A percentile compares a stretch with the other conserved stretches of the same genome.
Evolutionary conservation across 2,113 vertebrate genomes (phyloP).

Genomic region (Epinephelus lanceolatus): DNA sequence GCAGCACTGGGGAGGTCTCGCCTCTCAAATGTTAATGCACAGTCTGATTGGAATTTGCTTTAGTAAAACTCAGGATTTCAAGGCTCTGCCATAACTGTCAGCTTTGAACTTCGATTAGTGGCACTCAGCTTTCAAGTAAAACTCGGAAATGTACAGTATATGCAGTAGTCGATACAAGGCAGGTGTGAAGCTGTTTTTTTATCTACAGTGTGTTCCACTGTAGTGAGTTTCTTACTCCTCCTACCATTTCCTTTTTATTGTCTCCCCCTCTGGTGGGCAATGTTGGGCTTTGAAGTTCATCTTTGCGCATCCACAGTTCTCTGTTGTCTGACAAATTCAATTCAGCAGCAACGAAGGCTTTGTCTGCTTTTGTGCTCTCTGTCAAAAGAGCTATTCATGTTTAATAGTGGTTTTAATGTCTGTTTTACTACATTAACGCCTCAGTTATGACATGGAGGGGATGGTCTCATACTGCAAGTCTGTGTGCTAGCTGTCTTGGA

Average conservation of each 20-base stretch:
- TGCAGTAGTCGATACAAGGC: slow-evolving; percentile 5
- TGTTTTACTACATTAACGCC: slow-evolving; percentile 66
- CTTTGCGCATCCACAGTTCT: slow-evolving; percentile 44
- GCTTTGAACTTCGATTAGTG: slow-evolving; percentile 51
- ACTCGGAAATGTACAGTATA: slow-evolving; percentile 4
- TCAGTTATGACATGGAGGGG: slow-evolving; percentile 56
- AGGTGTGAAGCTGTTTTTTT: slow-evolving; percentile 31
- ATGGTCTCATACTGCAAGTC: slow-evolving; percentile 36
- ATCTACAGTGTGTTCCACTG: slow-evolving; percentile 17
- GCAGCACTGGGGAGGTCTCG: not conserved
- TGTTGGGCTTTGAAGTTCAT: slow-evolving; percentile 61
- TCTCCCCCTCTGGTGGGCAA: slow-evolving; percentile 23
- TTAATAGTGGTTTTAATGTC: slow-evolving; percentile 75
- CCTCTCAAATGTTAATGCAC: slow-evolving; percentile 54
- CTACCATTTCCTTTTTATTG: slow-evolving; percentile 30
- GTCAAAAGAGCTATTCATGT: slow-evolving; percentile 68
- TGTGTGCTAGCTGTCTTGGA: slow-evolving; percentile 46
- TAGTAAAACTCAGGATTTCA: slow-evolving; percentile 19
- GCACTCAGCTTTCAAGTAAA: slow-evolving; percentile 37
- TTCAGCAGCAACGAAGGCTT: slow-evolving; percentile 53
- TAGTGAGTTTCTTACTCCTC: slow-evolving; percentile 32
- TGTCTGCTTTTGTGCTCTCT: slow-evolving; percentile 57
- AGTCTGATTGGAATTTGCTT: slow-evolving; percentile 46
- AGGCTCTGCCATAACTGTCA: slow-evolving; percentile 8
- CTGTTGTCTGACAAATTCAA: slow-evolving; percentile 62